Evolutionary conservation across 2,888 invertebrate species (phyloP), one percentile per base, ranked within the genome.

Genomic region (Drosophila mimetica): DNA sequence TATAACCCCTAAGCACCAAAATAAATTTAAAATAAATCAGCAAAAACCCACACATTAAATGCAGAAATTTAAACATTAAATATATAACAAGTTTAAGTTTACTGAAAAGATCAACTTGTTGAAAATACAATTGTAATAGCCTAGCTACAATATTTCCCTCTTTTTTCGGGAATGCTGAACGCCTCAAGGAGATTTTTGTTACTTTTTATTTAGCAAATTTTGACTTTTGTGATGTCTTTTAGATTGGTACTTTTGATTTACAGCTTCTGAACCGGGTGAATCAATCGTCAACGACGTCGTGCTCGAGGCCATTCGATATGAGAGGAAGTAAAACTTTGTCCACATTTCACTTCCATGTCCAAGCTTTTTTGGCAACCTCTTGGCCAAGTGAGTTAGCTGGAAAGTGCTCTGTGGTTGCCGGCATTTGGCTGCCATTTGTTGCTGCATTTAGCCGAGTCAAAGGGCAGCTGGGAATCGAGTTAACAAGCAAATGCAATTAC

Each of bases 231-330:
- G 37, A 8, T 37, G 8, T 9, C 37, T 16, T 37, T 39, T 4
- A 18, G 18, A 42, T n/a, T 20, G 5, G 13, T 18, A 18, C 39
- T 20, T 20, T 18, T 11, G 5, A 44, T 20, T 18, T 22, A 25
- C 11, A 46, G 7, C 44, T 20, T 6, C 11, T 16, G 11, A 16
- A 13, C 54, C 50, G 61, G 46, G 60, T 71, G 57, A 88, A 86
- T 88, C 81, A 86, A 86, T 88, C 58, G 65, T 25, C 39, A 70
- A 61, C 86, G 88, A 83, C 84, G 80, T 88, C 81, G 86, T 52
- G 18, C n/a, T 22, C 14, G 41, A 51, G 52, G 58, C 65, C 42
- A 50, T 53, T 51, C 25, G 47, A 48, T 32, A 48, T 47, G 14
- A 37, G 36, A 50, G 6, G 25, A 28, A 20, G 16, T 9, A 25